Base-by-base conservation (phyloP, 1,140 invertebrate genomes). In the Drosophila hydei region DNA sequence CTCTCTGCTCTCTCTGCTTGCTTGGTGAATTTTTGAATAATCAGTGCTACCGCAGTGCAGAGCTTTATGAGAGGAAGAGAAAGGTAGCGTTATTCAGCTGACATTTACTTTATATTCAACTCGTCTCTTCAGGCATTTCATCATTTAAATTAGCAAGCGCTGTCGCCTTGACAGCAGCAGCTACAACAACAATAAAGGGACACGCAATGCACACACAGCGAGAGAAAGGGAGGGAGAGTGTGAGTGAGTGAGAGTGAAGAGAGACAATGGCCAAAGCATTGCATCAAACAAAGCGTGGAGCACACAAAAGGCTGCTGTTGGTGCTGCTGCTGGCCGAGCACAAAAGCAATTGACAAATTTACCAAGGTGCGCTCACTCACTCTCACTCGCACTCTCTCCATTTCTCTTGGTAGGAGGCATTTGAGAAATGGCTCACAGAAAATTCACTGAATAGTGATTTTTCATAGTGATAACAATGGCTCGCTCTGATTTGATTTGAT, bases 131-230 rank as follows among this genome's bases (percentile, higher is more conserved):
- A 42, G 62, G 67, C 59, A 70, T 77, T 87, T 78, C 75, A 77
- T 87, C 78, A 87, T 81, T 81, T 87, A 78, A 87, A 87, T 87
- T 87, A 87, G 83, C 78, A 33, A 33, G 68, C 71, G 74, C 62
- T 72, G 71, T 70, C 63, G 63, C 67, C 83, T 72, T 87, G 83
- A 60, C 81, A 61, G 81, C 69, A 52, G 12, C 25, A 3, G 3
- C 21, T 25, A 11, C 36, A 56, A 48, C 42, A 27, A 47, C 33
- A 58, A 62, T 47, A 76, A 76, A 69, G 38, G 59, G 33, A 21
- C 33, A 55, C 56, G 54, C 52, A 62, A 9, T 45, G 56, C 59
- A 73, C 72, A 62, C 25, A 59, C 25, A 23, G 55, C 19, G 6
- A 16, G 36, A 55, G 12, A 9, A n/a, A 11, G 52, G 25, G 69